A percentile compares a stretch with the other conserved stretches of the same genome.
phyloP scores from a whole-genome alignment of 2,888 invertebrate species.

The Heliothis peltigera region DNA sequence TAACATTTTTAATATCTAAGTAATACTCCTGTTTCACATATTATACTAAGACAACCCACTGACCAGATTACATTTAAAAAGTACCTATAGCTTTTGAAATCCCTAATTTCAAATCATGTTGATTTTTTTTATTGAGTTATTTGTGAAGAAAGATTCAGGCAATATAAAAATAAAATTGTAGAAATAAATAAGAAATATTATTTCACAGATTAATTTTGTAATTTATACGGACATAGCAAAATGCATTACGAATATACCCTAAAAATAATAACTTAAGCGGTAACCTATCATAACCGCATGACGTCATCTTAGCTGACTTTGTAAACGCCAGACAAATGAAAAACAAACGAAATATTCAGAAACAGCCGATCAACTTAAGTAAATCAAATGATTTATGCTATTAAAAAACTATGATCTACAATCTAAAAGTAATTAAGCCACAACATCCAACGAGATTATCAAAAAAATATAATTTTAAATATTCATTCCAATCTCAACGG shows the following conservation, averaged over 20 bases:
- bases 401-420: neutral
- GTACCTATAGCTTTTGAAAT: neutral
- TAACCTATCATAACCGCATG: neutral
- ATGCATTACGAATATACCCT: neutral
- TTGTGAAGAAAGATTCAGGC: neutral
- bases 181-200: neutral
- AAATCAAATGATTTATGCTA: neutral
- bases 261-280: neutral
- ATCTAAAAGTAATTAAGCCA: slow-evolving; percentile 6
- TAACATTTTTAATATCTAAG: too few relatives aligned
- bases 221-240: too few relatives aligned
- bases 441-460: slow-evolving; percentile 45
- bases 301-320: slow-evolving; percentile 49
- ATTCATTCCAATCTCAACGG: slow-evolving; percentile 4
- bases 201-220: neutral
- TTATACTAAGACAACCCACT: too few relatives aligned
- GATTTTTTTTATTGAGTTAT: neutral
- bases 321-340: slow-evolving; percentile 51
- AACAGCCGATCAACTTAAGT: neutral
- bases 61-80: too few relatives aligned
- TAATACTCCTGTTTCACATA: too few relatives aligned
- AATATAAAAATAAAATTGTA: neutral
- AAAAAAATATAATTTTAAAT: neutral
- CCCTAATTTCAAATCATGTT: neutral
- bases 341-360: neutral